Evolutionary conservation across 2,113 vertebrate genomes (phyloP).

Genomic region (Cepphus grylle): DNA sequence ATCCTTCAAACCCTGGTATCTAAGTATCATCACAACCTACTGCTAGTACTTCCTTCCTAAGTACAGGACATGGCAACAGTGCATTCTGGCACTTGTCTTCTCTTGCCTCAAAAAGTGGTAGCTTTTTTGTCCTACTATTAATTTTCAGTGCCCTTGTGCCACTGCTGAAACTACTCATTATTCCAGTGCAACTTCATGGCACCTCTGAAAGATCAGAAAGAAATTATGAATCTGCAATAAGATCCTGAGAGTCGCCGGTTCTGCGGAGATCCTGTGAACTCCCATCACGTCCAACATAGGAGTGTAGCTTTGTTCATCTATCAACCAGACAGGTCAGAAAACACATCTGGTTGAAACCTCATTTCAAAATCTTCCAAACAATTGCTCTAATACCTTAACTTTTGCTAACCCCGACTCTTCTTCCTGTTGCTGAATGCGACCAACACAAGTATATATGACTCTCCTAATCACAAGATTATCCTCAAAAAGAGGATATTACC

Average conservation of each 20-base stretch:
- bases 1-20: background rate
- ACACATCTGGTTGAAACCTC: background rate
- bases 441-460: background rate
- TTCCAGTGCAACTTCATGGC: background rate
- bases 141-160: background rate
- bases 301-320: background rate
- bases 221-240: background rate
- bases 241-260: background rate
- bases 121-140: background rate
- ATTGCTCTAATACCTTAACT: background rate
- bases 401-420: background rate
- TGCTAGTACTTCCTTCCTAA: background rate
- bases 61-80: too few relatives aligned
- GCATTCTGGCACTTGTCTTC: background rate
- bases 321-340: background rate
- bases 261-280: background rate
- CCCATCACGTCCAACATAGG: accelerated
- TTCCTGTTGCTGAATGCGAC: background rate
- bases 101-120: background rate
- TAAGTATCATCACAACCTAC: background rate
- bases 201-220: background rate
- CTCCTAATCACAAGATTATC: background rate
- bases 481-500: background rate
- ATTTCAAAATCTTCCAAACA: background rate
- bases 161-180: background rate